phyloP scores from a whole-genome alignment of 2,888 invertebrate genomes.

The Leptodirus hochenwartii region DNA sequence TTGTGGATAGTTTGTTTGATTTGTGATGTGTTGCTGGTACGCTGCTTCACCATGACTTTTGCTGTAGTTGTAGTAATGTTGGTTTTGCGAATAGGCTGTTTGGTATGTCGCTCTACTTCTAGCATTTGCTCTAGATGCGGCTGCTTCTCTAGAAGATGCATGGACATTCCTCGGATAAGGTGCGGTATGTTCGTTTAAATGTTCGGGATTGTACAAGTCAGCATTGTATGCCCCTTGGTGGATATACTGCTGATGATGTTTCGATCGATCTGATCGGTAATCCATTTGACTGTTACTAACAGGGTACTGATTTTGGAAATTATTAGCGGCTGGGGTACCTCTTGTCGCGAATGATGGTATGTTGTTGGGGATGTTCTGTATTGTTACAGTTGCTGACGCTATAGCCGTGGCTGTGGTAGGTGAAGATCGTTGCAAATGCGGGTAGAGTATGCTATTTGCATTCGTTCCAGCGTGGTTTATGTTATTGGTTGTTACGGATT shows the following conservation, averaged over 20 bases:
- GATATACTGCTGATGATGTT: conserved; percentile 22
- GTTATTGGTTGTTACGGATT: neutral
- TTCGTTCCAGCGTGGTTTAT: neutral
- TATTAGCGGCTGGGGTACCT: conserved; percentile 21
- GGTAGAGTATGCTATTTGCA: conserved; percentile 31
- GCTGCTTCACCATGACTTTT: conserved; percentile 26
- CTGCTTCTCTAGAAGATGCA: conserved; percentile 15
- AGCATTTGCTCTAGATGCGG: conserved; percentile 16
- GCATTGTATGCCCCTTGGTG: conserved; percentile 5
- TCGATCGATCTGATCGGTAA: conserved; percentile 19
- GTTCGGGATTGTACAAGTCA: conserved; percentile 23
- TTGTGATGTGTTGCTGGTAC: conserved; percentile 18
- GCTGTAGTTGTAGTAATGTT: conserved; percentile 32
- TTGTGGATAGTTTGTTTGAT: conserved; percentile 21
- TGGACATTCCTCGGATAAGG: conserved; percentile 20
- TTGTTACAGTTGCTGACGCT: conserved; percentile 32
- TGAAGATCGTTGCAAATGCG: conserved; percentile 41
- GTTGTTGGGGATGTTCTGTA: conserved; percentile 37
- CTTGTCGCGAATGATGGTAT: conserved; percentile 29
- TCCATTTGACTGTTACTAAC: conserved; percentile 20
- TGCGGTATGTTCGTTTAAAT: conserved; percentile 21
- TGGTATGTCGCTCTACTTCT: conserved; percentile 26
- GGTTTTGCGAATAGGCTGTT: conserved; percentile 29
- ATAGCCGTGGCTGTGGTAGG: conserved; percentile 47
- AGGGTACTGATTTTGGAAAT: conserved; percentile 25